Percentiles rank a stretch among this genome's conserved stretches.
These are phyloP conservation scores for Tiaroga cobitis DNA, from an alignment of 2,797 vertebrate genomes.

Conservation along the genomic window DNA sequence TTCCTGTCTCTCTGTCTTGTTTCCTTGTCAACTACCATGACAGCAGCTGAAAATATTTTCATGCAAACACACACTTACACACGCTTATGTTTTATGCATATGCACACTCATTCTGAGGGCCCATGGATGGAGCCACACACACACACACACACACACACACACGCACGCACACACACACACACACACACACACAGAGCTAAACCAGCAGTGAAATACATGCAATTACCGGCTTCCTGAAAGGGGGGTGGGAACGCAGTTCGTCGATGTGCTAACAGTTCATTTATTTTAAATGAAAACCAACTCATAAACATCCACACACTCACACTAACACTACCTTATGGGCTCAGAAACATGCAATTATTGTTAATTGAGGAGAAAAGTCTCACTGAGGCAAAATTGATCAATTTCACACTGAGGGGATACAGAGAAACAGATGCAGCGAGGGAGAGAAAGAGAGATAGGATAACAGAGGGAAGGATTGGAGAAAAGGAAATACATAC, in stretches of 20 bases:
- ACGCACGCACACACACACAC: constrained; percentile 2
- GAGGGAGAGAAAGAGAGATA: constrained; percentile 8
- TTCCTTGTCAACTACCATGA: constrained; percentile 46
- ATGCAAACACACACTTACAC: constrained; percentile 31
- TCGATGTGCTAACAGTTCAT: constrained; percentile 32
- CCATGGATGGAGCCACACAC: background rate
- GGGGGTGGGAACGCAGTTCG: background rate
- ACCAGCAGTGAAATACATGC: constrained; percentile 1
- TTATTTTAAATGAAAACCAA: constrained; percentile 47
- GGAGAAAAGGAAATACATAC: background rate
- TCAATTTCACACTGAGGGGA: constrained; percentile 50
- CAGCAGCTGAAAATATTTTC: constrained; percentile 42
- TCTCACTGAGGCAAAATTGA: constrained; percentile 41
- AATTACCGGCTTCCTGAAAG: constrained; percentile 14
- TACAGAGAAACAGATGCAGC: constrained; percentile 32
- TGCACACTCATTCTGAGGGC: constrained; percentile 20
- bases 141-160: background rate
- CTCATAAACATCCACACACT: constrained; percentile 23
- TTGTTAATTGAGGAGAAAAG: constrained; percentile 43
- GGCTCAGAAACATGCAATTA: constrained; percentile 50
- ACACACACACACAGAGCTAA: background rate
- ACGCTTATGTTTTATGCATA: constrained; percentile 35
- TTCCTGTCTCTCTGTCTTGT: constrained; percentile 41
- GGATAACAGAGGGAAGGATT: background rate
- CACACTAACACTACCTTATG: background rate